These are phyloP conservation scores for Oreochromis grahami DNA, from an alignment of 2,797 vertebrate species.

Conservation along the genomic window DNA sequence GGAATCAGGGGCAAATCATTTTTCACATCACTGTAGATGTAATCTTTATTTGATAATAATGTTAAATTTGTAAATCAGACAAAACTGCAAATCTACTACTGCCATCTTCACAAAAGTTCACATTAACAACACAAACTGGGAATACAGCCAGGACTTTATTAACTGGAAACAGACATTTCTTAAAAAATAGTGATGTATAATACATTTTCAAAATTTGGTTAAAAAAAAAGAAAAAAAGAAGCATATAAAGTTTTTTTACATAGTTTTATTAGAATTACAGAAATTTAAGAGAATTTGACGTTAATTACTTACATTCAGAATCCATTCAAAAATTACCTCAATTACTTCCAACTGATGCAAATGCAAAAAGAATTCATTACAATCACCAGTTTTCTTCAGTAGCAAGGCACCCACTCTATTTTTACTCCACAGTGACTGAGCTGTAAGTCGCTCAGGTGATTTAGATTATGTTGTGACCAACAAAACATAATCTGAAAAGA, in stretches of 20 bases:
- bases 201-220: background rate
- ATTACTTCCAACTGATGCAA: background rate
- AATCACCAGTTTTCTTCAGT: background rate
- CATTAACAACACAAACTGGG: background rate
- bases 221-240: accelerated
- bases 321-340: background rate
- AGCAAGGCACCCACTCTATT: background rate
- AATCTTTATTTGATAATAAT: background rate
- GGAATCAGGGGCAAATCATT: background rate
- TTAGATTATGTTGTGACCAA: background rate
- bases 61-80: background rate
- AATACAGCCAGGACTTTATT: background rate
- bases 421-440: accelerated
- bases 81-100: background rate
- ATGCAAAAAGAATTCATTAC: background rate
- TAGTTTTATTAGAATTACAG: background rate
- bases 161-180: background rate
- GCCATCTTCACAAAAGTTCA: background rate
- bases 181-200: background rate
- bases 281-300: background rate
- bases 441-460: background rate
- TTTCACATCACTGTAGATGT: background rate
- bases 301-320: background rate
- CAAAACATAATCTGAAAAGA: background rate
- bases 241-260: background rate